Evolutionary conservation across 2,797 vertebrate species (phyloP), one percentile per base, ranked within the genome.

Genomic region (Mustela erminea): DNA sequence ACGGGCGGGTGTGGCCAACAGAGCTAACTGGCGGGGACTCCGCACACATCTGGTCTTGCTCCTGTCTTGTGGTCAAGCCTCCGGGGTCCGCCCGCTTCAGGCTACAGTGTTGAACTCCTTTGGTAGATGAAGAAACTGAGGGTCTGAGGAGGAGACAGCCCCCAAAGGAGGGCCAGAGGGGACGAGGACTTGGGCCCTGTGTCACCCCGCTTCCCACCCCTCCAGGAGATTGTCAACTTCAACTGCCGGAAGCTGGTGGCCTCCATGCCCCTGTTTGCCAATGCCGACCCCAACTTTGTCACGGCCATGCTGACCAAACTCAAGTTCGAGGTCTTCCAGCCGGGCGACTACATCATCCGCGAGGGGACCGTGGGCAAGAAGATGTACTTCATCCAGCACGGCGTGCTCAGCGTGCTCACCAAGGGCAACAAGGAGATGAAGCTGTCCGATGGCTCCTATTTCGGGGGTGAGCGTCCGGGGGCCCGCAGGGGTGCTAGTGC

Each of bases 321-420:
- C 97, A 99, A 98, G 64, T 99, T 99, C 0, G 99, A 99, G 98
- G 99, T 99, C 87, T 99, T 99, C 98, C 99, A 99, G 97, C 99
- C 99, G 0, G 99, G 99, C 0, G 99, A 99, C 98, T 99, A 99
- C 98, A 99, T 99, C 99, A 99, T 99, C 98, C 99, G 99, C 0
- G 99, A 99, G 87, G 99, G 99, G 88, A 99, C 99, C 96, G 99
- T 99, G 0, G 99, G 99, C 95, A 99, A 99, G 98, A 99, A 99
- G 98, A 99, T 99, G 99, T 99, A 99, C 98, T 99, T 99, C 98
- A 99, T 99, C 98, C 99, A 99, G 98, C 99, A 99, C 0, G 99
- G 99, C 0, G 99, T 99, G 90, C 99, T 99, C 98, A 99, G 99
- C 5, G 99, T 99, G 29, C 99, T 99, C 86, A 99, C 99, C 93